Conservation (phyloP, 2,797 vertebrate genomes). For the Buceros bicornis region DNA sequence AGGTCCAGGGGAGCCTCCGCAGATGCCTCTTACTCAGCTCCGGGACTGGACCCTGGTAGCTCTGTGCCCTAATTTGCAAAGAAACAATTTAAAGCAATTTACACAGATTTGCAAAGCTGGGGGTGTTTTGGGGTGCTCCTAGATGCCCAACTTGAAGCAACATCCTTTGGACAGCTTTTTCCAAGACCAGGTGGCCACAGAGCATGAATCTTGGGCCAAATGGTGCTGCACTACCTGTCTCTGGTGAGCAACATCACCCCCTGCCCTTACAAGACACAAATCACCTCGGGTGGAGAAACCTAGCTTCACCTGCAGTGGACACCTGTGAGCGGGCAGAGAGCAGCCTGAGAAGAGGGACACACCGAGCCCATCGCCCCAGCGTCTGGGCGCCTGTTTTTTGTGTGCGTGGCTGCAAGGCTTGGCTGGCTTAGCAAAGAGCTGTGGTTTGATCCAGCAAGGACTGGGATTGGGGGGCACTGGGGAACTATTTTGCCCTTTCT, state of each 20-base stretch:
- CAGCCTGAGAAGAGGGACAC: not conserved
- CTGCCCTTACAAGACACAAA: not conserved
- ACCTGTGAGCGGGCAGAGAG: not conserved
- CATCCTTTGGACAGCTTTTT: not conserved
- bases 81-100: not conserved
- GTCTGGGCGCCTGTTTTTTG: not conserved
- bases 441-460: not conserved
- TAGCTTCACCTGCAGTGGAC: accelerated
- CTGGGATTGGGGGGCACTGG: no score
- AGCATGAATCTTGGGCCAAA: accelerated
- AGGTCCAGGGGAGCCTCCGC: not conserved
- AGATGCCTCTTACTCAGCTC: not conserved
- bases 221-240: accelerated
- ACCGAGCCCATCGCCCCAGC: accelerated
- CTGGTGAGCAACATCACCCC: no score
- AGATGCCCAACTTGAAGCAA: not conserved
- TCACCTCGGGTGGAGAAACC: not conserved
- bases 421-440: not conserved
- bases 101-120: not conserved
- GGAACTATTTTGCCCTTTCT: not conserved
- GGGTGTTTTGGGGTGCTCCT: not conserved
- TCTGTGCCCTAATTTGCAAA: not conserved
- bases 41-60: accelerated
- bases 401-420: not conserved
- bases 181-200: not conserved